Percentiles rank a stretch among this genome's conserved stretches.
Conservation (phyloP, 2,113 vertebrate species). For the Chloebia gouldiae region DNA sequence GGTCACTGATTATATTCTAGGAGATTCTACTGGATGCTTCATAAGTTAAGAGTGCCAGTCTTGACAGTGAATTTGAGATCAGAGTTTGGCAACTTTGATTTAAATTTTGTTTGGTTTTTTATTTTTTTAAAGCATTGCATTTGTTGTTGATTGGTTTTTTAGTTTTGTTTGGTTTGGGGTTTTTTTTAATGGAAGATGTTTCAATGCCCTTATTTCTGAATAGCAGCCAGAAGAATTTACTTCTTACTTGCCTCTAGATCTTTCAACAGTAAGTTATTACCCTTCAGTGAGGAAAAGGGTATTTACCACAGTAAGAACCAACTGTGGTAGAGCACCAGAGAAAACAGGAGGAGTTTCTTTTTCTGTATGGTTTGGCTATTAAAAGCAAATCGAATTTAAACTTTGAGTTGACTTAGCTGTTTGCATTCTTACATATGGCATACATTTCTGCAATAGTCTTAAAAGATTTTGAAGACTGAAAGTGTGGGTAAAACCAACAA, state of each 20-base stretch:
- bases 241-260: background rate
- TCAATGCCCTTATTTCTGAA: background rate
- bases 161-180: fast-evolving
- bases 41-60: background rate
- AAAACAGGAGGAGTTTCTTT: background rate
- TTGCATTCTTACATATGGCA: background rate
- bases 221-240: background rate
- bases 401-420: background rate
- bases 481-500: background rate
- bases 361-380: background rate
- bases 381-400: background rate
- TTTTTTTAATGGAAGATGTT: background rate
- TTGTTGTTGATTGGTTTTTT: background rate
- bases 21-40: background rate
- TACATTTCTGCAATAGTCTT: background rate
- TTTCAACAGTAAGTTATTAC: background rate
- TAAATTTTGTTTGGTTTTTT: too few species aligned
- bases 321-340: background rate
- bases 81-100: background rate
- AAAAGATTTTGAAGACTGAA: background rate
- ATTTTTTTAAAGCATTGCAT: background rate
- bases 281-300: background rate
- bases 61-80: background rate
- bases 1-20: background rate
- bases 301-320: background rate